These are phyloP conservation scores for Tympanuchus pallidicinctus DNA, from an alignment of 2,113 vertebrate genomes.

Conservation along the genomic window DNA sequence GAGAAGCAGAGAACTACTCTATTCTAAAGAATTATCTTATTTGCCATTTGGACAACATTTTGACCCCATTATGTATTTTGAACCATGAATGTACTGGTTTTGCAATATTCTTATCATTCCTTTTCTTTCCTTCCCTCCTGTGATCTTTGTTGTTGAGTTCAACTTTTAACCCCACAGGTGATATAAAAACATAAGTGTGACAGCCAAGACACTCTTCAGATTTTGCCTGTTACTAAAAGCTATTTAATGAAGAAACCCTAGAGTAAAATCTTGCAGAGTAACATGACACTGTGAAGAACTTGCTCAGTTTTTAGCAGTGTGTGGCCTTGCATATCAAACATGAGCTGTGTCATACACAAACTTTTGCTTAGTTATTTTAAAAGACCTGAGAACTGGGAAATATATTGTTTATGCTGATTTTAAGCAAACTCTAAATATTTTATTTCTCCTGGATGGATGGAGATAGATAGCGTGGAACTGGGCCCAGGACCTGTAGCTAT, in stretches of 20 bases:
- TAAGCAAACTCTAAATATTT: not conserved
- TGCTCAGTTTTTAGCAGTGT: conserved; percentile 14
- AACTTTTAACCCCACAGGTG: conserved; percentile 39
- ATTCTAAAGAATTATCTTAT: not conserved
- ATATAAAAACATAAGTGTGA: not conserved
- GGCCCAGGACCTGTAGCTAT: not conserved
- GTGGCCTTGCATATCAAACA: not conserved
- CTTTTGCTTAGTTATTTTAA: not conserved
- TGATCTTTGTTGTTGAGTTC: conserved; percentile 29
- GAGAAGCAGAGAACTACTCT: not conserved
- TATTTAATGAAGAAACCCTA: conserved; percentile 16
- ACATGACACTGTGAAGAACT: conserved; percentile 9
- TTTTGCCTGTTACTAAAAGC: conserved; percentile 46
- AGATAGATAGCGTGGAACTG: not conserved
- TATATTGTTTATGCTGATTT: not conserved
- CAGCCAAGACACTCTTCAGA: conserved; percentile 23
- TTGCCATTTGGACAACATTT: not conserved
- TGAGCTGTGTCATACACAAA: not conserved
- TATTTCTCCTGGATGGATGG: not conserved
- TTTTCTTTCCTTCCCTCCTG: not conserved
- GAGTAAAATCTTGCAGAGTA: not conserved
- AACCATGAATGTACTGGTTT: conserved; percentile 1
- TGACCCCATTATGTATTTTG: conserved; percentile 2
- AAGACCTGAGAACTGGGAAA: not conserved
- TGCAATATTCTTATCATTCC: not conserved